Percentiles rank a stretch among this genome's conserved stretches.
phyloP scores from a whole-genome alignment of 35 echinoderm and acorn worm genomes.

The Apostichopus parvimensis region DNA sequence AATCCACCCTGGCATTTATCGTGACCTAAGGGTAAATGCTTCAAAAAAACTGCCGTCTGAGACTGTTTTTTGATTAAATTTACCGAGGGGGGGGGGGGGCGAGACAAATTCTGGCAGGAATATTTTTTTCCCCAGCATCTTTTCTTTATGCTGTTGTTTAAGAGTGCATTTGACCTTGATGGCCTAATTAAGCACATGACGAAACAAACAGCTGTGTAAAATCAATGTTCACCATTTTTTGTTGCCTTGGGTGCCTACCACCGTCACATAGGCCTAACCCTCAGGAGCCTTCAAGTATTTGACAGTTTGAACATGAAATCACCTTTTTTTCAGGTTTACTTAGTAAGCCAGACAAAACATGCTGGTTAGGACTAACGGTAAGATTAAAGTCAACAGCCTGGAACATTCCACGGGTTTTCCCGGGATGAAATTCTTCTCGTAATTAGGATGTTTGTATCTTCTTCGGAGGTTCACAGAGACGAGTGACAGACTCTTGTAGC shows the following conservation, averaged over 20 bases:
- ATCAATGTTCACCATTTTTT: background rate
- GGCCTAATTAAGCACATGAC: slow-evolving; percentile 20
- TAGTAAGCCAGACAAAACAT: background rate
- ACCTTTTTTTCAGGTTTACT: background rate
- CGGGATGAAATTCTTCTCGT: no score
- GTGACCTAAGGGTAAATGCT: background rate
- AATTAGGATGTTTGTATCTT: no score
- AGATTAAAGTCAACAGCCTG: no score
- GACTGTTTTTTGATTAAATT: slow-evolving; percentile 20
- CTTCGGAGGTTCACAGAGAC: no score
- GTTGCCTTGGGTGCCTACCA: background rate
- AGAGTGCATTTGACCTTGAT: slow-evolving; percentile 18
- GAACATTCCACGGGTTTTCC: no score
- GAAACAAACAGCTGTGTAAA: background rate
- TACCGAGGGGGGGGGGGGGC: background rate
- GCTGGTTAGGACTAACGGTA: no score
- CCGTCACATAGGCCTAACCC: background rate
- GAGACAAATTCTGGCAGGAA: background rate
- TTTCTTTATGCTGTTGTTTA: background rate
- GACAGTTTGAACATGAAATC: slow-evolving; percentile 9
- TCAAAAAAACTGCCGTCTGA: background rate
- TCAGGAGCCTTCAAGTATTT: slow-evolving; percentile 1
- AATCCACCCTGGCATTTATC: background rate
- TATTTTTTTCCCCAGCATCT: background rate
- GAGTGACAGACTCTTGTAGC: no score